Base-by-base conservation (phyloP, 2,797 vertebrate species). In the Decapterus maruadsi region DNA sequence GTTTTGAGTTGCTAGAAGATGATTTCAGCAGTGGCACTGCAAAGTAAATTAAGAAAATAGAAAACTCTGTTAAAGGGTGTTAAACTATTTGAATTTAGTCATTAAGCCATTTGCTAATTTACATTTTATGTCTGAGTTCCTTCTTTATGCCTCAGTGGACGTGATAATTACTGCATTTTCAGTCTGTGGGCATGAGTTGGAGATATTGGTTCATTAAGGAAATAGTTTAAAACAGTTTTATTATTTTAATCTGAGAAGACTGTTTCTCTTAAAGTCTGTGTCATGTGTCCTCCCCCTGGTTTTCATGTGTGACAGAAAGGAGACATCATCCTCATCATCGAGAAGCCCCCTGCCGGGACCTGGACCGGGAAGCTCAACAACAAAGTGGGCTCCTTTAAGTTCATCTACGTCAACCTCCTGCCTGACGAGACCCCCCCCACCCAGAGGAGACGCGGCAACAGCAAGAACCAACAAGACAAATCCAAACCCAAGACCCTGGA, bases 341-440 rank as follows among this genome's bases (percentile, higher is more conserved):
- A 99, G 89, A 99, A 99, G 88, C 97, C 97, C 0, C 98, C 97
- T 0, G 91, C 95, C 51, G 98, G 98, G 69, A 99, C 97, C 3
- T 99, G 98, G 98, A 96, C 96, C 0, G 98, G 98, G 55, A 96
- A 98, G 85, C 96, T 99, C 78, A 98, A 98, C 83, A 97, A 95
- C 94, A 97, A 94, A 80, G 91, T 99, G 81, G 98, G 98, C 62
- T 98, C 96, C 80, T 99, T 99, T 89, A 99, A 99, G 90, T 99
- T 99, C 94, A 99, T 99, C 93, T 99, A 99, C 0, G 97, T 98
- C 85, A 96, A 97, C 11, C 68, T 99, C 71, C 89, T 99, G 68
- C 97, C 97, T 0, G 96, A 99, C 3, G 97, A 98, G 84, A 90
- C 84, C 0, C 92, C 92, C 1, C 94, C 95, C 0, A 77, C 86